Conservation (phyloP, 2,888 invertebrate species). For the Baccha elongata region DNA sequence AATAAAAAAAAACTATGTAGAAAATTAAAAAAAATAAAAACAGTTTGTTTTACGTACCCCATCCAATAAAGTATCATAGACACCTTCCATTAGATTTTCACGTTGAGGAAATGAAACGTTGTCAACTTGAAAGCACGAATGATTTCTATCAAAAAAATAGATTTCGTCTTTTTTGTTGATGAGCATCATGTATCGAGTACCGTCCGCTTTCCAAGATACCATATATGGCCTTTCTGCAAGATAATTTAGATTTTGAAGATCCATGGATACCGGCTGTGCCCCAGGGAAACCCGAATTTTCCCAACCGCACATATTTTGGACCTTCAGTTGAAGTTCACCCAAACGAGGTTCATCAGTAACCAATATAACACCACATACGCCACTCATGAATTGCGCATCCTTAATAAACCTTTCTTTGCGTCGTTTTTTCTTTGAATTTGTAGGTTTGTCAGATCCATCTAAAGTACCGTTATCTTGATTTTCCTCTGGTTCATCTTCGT, state of each 20-base stretch:
- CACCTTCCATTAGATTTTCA: constrained; percentile 87
- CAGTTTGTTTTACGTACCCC: constrained; percentile 88
- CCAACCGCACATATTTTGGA: constrained; percentile 93
- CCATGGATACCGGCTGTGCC: constrained; percentile 98
- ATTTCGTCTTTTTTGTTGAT: constrained; percentile 93
- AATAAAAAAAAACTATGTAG: constrained; percentile 30
- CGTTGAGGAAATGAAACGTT: constrained; percentile 91
- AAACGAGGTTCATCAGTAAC: constrained; percentile 86
- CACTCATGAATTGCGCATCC: constrained; percentile 92
- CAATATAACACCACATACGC: constrained; percentile 90
- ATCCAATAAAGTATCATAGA: constrained; percentile 93
- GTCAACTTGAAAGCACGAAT: constrained; percentile 93
- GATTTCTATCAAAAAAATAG: constrained; percentile 97
- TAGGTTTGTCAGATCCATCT: constrained; percentile 51
- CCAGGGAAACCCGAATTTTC: constrained; percentile 94
- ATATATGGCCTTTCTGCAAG: constrained; percentile 92
- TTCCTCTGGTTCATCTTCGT: constrained; percentile 73
- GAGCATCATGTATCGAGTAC: constrained; percentile 98
- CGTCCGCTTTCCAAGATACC: constrained; percentile 99
- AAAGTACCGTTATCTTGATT: constrained; percentile 52
- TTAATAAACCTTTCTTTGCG: constrained; percentile 85
- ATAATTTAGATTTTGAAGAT: constrained; percentile 88
- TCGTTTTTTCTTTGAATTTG: constrained; percentile 80
- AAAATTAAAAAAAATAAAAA: background rate
- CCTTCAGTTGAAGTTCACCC: constrained; percentile 87